A percentile compares a stretch with the other conserved stretches of the same genome.
phyloP scores from a whole-genome alignment of 2,113 vertebrate species.

The Sclerurus mexicanus region DNA sequence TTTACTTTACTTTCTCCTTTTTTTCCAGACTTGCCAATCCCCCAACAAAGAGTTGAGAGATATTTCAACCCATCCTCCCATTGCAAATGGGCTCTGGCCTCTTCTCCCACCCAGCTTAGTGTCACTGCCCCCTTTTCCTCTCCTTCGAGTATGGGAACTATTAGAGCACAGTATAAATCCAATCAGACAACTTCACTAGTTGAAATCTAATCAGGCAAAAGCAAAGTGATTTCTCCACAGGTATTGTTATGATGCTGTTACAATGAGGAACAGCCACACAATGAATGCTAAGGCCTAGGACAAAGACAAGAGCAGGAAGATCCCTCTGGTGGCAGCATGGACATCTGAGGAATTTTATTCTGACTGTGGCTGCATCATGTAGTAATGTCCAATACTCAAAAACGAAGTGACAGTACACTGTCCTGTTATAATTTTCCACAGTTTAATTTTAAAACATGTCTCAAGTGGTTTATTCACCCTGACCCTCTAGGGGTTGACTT shows the following conservation, averaged over 20 bases:
- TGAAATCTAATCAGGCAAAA: not conserved
- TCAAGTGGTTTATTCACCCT: not conserved
- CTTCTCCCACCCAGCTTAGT: not conserved
- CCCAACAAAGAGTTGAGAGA: not conserved
- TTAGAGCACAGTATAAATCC: not conserved
- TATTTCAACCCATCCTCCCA: not conserved
- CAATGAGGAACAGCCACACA: not conserved
- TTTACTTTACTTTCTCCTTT: not conserved
- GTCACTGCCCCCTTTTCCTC: not conserved
- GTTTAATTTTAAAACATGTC: not conserved
- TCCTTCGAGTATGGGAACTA: not conserved
- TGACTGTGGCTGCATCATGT: not conserved
- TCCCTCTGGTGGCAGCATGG: not conserved
- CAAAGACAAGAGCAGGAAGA: rapidly evolving
- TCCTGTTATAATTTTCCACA: not conserved
- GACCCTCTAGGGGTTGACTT: not conserved
- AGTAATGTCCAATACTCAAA: not conserved
- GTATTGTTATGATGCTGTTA: not conserved
- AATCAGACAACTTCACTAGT: not conserved
- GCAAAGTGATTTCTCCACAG: not conserved
- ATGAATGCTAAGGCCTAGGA: not conserved
- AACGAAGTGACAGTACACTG: not conserved
- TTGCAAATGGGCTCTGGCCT: not conserved
- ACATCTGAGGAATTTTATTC: not conserved
- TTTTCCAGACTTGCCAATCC: not conserved